Percentiles rank a stretch among this genome's conserved stretches.
phyloP scores from a whole-genome alignment of 1,140 invertebrate species.

The Rhizoglyphus robini region DNA sequence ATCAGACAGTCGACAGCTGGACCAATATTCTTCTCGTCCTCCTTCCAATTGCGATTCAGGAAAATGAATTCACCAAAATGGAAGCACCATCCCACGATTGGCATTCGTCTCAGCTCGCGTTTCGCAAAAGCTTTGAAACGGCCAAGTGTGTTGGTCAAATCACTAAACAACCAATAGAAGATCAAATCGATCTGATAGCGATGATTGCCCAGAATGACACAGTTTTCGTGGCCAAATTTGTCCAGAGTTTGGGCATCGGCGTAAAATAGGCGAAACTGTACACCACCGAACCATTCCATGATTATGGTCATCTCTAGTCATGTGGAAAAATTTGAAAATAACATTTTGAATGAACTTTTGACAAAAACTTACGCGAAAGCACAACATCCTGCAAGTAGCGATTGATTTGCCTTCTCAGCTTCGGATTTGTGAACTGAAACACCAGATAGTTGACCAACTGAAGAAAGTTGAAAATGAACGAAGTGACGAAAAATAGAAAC shows the following conservation, averaged over 20 bases:
- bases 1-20: conserved; percentile 61
- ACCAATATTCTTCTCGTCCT: conserved; percentile 65
- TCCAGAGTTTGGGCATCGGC: conserved; percentile 61
- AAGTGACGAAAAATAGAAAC: conserved; percentile 50
- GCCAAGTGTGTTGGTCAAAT: conserved; percentile 57
- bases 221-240: conserved; percentile 73
- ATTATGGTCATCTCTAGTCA: conserved; percentile 35
- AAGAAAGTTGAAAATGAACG: conserved; percentile 65
- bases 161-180: conserved; percentile 69
- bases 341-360: too few relatives aligned
- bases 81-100: conserved; percentile 89
- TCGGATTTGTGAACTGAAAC: conserved; percentile 55
- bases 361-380: too few relatives aligned
- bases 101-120: conserved; percentile 72
- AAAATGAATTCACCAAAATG: conserved; percentile 84
- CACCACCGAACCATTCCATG: conserved; percentile 79
- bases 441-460: conserved; percentile 60
- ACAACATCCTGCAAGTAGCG: conserved; percentile 64
- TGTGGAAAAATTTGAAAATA: too few relatives aligned
- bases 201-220: conserved; percentile 82
- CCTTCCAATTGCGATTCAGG: conserved; percentile 74
- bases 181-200: conserved; percentile 90
- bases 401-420: conserved; percentile 70
- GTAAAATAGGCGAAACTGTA: conserved; percentile 56
- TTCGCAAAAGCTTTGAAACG: conserved; percentile 85